Percentiles rank a stretch among this genome's conserved stretches.
Evolutionary conservation across 2,113 vertebrate species (phyloP).

Genomic region (Colaptes auratus): DNA sequence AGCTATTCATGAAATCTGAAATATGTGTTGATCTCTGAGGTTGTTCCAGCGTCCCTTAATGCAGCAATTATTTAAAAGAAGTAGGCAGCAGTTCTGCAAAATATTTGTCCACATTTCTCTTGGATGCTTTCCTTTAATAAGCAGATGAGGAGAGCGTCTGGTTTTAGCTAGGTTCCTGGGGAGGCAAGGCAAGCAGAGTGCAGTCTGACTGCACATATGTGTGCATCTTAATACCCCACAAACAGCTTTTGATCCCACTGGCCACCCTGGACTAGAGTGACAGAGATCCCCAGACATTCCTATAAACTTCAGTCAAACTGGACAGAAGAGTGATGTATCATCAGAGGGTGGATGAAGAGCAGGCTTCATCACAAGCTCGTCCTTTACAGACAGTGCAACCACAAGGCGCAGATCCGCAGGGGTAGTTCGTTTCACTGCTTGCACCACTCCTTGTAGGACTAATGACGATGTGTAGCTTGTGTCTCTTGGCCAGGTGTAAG

Average conservation of each 20-base stretch:
- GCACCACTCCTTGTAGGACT: neutral
- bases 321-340: neutral
- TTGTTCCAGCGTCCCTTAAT: slow-evolving; percentile 34
- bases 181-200: neutral
- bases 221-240: neutral
- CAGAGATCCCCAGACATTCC: neutral
- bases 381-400: neutral
- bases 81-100: slow-evolving; percentile 26
- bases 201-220: neutral
- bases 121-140: slow-evolving; percentile 17
- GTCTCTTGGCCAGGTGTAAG: neutral
- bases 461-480: neutral
- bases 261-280: neutral
- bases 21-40: slow-evolving; percentile 50
- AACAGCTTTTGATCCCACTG: neutral
- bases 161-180: neutral
- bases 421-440: neutral
- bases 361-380: neutral
- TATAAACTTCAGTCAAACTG: neutral
- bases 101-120: slow-evolving; percentile 41
- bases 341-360: neutral
- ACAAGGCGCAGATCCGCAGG: neutral
- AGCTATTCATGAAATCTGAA: slow-evolving; percentile 57
- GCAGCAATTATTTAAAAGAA: slow-evolving; percentile 41
- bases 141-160: neutral